phyloP scores from a whole-genome alignment of 2,797 vertebrate species.

The Monodelphis domestica region DNA sequence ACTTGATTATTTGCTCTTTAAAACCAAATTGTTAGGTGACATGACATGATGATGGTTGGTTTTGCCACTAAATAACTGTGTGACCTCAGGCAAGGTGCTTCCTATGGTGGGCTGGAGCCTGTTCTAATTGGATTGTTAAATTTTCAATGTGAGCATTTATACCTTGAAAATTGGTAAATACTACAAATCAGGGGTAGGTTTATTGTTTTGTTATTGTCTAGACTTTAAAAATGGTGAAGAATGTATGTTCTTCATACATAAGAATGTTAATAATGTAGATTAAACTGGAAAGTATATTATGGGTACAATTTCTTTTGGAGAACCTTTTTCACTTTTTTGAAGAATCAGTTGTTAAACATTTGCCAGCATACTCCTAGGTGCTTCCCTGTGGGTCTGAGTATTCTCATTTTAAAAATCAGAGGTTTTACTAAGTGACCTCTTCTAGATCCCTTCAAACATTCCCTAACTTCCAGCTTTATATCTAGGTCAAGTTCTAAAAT shows the following conservation, averaged over 20 bases:
- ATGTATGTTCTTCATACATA: no score
- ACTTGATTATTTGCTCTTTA: background rate
- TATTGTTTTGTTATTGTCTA: background rate
- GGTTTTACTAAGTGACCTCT: background rate
- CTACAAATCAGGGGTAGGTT: background rate
- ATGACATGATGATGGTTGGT: background rate
- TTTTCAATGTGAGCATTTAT: background rate
- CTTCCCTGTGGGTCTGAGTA: background rate
- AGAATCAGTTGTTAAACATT: background rate
- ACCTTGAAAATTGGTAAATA: background rate
- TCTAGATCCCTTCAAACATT: background rate
- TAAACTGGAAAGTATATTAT: background rate
- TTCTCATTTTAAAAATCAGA: background rate
- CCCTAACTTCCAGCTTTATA: background rate
- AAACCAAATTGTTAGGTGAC: background rate
- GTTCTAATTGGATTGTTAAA: background rate
- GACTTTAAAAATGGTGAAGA: background rate
- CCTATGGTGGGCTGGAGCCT: background rate
- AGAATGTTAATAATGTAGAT: background rate
- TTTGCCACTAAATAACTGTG: background rate
- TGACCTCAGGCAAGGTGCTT: background rate
- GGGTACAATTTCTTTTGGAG: background rate
- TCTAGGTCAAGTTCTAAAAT: background rate
- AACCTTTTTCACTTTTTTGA: background rate
- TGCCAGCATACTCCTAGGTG: background rate